These are phyloP conservation scores for Aptenodytes patagonicus DNA, from an alignment of 2,113 vertebrate species.

Conservation along the genomic window DNA sequence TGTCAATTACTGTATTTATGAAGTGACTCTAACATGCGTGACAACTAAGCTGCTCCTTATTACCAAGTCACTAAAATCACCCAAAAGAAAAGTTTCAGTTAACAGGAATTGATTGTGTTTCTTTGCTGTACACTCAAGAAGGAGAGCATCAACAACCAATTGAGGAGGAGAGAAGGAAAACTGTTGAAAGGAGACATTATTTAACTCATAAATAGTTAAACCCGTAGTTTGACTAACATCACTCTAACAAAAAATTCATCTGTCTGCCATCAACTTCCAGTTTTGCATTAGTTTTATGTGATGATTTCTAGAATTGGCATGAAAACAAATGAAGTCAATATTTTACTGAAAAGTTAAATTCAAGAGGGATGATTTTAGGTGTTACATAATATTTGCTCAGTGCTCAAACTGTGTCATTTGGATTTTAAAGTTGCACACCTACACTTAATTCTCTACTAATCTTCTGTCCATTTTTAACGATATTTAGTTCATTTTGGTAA, in stretches of 20 bases:
- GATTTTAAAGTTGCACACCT: neutral
- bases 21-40: neutral
- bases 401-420: neutral
- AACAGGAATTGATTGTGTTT: neutral
- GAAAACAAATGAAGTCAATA: neutral
- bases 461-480: neutral
- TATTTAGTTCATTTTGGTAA: neutral
- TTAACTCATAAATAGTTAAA: neutral
- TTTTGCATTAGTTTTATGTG: neutral
- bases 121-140: neutral
- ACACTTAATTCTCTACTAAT: neutral
- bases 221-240: neutral
- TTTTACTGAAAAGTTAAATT: neutral
- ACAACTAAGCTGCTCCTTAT: neutral
- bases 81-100: neutral
- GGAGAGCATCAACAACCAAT: neutral
- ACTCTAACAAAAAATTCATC: neutral
- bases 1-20: neutral
- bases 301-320: neutral
- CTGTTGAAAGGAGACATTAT: neutral
- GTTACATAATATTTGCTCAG: neutral
- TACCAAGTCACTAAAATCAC: neutral
- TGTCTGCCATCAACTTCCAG: neutral
- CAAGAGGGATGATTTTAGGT: neutral
- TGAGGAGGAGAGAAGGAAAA: neutral